Conservation (phyloP, 1,140 invertebrate genomes). For the Reticulitermes speratus region DNA sequence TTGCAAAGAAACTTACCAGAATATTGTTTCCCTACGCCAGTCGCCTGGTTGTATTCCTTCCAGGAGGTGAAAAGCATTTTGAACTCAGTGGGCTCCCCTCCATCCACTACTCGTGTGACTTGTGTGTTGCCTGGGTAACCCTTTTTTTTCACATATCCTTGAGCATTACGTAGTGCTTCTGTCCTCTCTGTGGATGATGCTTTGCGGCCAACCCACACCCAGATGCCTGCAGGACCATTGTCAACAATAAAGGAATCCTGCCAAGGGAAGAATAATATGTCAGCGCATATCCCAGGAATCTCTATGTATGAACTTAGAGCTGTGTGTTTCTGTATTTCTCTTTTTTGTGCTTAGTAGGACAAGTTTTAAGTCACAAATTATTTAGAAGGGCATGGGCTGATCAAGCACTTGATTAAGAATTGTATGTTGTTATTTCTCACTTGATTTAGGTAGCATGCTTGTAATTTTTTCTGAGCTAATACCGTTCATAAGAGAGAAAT, state of each 20-base stretch:
- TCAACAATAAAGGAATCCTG: conserved; percentile 86
- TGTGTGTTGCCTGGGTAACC: conserved; percentile 70
- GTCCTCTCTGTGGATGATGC: conserved; percentile 66
- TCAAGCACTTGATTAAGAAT: too few relatives aligned
- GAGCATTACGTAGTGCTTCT: conserved; percentile 80
- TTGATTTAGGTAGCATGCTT: too few relatives aligned
- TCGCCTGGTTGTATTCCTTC: conserved; percentile 51
- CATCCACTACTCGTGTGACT: conserved; percentile 74
- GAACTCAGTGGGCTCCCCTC: conserved; percentile 83
- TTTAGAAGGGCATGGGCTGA: too few relatives aligned
- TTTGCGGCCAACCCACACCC: conserved; percentile 87
- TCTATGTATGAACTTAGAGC: too few relatives aligned
- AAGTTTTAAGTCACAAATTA: too few relatives aligned
- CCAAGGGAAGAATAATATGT: not conserved
- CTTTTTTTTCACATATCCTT: conserved; percentile 88
- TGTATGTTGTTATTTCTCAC: too few relatives aligned
- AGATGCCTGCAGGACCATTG: conserved; percentile 79
- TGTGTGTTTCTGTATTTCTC: too few relatives aligned
- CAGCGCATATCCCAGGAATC: too few relatives aligned
- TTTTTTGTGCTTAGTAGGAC: too few relatives aligned
- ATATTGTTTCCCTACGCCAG: not conserved
- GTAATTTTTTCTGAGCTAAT: too few relatives aligned
- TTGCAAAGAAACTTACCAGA: not conserved
- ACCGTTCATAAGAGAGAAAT: too few relatives aligned
- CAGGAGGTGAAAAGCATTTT: conserved; percentile 78